Conservation (phyloP, 2,888 invertebrate genomes). For the Patella pellucida region DNA sequence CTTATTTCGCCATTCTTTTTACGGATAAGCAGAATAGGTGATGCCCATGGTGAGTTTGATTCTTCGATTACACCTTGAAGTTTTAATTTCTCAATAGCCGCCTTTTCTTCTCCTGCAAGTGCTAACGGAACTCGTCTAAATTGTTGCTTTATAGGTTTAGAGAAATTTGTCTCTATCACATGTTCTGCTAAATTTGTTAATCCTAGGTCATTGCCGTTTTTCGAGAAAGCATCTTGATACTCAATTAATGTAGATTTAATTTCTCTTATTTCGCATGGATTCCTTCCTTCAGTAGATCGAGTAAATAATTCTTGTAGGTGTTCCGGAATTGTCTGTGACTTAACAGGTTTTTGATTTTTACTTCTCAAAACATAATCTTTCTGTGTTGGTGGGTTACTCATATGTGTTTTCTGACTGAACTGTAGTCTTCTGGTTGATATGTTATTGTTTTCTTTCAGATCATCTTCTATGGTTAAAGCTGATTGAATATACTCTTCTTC, state of each 20-base stretch:
- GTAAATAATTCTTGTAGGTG: too few species aligned
- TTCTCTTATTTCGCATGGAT: too few species aligned
- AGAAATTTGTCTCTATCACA: background rate
- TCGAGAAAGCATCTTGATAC: background rate
- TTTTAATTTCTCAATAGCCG: background rate
- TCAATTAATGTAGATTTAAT: background rate
- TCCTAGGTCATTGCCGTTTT: background rate
- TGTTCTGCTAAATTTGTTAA: background rate
- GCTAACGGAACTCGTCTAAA: background rate
- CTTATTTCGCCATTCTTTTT: background rate
- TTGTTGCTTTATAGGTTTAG: background rate
- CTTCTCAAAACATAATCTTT: too few species aligned
- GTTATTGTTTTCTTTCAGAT: slow-evolving; percentile 10
- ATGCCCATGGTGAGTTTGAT: background rate
- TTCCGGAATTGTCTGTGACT: too few species aligned
- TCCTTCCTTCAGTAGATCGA: too few species aligned
- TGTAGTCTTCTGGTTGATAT: background rate
- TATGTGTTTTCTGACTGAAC: background rate
- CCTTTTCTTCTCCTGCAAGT: background rate
- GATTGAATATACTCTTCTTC: background rate
- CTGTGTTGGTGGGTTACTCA: background rate
- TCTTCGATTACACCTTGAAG: background rate
- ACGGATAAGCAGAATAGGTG: background rate
- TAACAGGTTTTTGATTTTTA: too few species aligned
- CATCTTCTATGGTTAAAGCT: background rate